Evolutionary conservation across 2,113 vertebrate species (phyloP).

Genomic region (Gavialis gangeticus): DNA sequence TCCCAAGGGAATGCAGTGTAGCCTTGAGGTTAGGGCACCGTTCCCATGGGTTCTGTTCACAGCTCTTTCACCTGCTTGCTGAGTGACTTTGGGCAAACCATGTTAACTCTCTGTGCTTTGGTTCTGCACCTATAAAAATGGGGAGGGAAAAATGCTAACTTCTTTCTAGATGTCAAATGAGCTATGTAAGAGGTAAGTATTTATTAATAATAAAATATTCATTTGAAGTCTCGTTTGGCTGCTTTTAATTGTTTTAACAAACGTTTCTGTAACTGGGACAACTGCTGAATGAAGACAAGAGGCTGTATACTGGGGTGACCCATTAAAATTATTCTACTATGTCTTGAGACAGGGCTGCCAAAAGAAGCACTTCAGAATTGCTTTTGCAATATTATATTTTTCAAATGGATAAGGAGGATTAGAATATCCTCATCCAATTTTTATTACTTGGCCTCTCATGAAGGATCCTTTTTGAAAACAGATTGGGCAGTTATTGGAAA

Average conservation of each 20-base stretch:
- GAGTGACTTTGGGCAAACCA: neutral
- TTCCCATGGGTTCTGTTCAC: neutral
- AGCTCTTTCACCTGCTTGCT: neutral
- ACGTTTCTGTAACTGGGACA: slow-evolving; percentile 48
- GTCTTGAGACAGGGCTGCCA: slow-evolving; percentile 52
- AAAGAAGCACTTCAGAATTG: slow-evolving; percentile 55
- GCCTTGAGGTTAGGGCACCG: neutral
- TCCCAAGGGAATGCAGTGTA: neutral
- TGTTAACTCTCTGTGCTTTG: neutral
- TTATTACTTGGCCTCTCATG: slow-evolving; percentile 61
- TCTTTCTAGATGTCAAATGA: neutral
- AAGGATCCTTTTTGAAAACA: slow-evolving; percentile 57
- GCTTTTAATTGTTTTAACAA: neutral
- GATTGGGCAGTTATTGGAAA: neutral
- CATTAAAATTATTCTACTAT: slow-evolving; percentile 52
- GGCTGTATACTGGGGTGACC: slow-evolving; percentile 61
- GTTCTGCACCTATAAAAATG: neutral
- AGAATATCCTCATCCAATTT: slow-evolving; percentile 54
- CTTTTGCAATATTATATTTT: slow-evolving; percentile 64
- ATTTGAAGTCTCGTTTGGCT: neutral
- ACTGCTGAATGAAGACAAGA: slow-evolving; percentile 34
- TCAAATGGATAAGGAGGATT: slow-evolving; percentile 65
- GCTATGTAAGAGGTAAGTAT: neutral
- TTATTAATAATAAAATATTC: slow-evolving; percentile 6
- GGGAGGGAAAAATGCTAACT: neutral